A percentile compares a stretch with the other conserved stretches of the same genome.
These are phyloP conservation scores for Picathartes gymnocephalus DNA, from an alignment of 2,113 vertebrate species.

Conservation along the genomic window DNA sequence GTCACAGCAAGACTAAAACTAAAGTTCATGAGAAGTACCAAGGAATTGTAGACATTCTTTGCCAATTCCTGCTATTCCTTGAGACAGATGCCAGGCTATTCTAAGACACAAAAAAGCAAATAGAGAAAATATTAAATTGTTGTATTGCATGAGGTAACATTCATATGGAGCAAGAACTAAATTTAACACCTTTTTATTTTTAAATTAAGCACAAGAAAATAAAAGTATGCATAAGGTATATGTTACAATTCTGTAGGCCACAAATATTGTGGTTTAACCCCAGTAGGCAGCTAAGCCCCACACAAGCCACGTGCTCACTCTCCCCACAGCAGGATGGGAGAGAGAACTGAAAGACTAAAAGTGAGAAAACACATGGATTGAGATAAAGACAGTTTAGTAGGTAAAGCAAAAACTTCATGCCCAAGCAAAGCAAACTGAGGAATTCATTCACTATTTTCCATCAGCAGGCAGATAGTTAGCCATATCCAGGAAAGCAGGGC, in stretches of 20 bases:
- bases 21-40: not conserved
- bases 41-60: not conserved
- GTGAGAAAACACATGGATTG: not conserved
- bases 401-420: not conserved
- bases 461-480: not conserved
- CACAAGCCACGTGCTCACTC: not conserved
- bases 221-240: not conserved
- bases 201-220: not conserved
- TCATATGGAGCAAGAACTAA: not conserved
- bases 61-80: not conserved
- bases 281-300: not conserved
- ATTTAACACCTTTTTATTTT: not conserved
- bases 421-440: not conserved
- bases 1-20: not conserved
- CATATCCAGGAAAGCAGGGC: not conserved
- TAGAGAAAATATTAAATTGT: not conserved
- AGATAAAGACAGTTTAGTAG: not conserved
- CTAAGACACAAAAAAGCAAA: not conserved
- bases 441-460: not conserved
- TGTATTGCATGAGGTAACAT: not conserved
- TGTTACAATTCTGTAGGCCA: not conserved
- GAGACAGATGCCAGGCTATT: not conserved
- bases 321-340: not conserved
- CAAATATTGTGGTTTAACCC: not conserved
- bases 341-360: not conserved